Evolutionary conservation across 2,113 vertebrate species (phyloP).

Genomic region (Callocephalon fimbriatum): DNA sequence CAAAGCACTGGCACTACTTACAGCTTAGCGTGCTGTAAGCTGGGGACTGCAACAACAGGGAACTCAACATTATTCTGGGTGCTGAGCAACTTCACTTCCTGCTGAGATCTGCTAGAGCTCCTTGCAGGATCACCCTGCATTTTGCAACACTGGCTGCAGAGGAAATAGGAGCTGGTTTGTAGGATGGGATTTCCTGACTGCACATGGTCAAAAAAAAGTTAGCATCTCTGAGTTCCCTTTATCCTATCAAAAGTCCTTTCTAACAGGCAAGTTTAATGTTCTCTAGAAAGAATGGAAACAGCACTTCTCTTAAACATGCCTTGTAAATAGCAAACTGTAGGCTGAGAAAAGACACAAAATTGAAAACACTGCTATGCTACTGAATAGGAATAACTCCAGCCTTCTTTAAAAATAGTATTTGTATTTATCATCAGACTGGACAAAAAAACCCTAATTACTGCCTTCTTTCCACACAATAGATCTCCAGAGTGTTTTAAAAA

Average conservation of each 20-base stretch:
- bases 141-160: not conserved
- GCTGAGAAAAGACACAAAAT: conserved; percentile 24
- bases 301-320: not conserved
- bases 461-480: not conserved
- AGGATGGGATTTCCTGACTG: not conserved
- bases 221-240: not conserved
- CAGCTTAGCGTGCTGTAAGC: accelerated
- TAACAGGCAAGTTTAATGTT: conserved; percentile 23
- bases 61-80: not conserved
- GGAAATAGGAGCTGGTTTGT: not conserved
- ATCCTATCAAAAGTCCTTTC: not conserved
- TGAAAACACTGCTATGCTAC: not conserved
- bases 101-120: not conserved
- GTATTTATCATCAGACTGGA: conserved; percentile 19
- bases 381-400: not conserved
- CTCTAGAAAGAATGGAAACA: conserved; percentile 11
- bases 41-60: not conserved
- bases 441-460: not conserved
- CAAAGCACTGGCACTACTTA: not conserved
- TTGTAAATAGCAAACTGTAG: conserved; percentile 44
- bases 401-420: conserved; percentile 28
- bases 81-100: not conserved
- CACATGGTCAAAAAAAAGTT: not conserved
- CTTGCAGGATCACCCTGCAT: not conserved
- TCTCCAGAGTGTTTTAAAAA: conserved; percentile 4